Conservation (phyloP, 2,888 invertebrate genomes). For the Didymodactylos carnosus region DNA sequence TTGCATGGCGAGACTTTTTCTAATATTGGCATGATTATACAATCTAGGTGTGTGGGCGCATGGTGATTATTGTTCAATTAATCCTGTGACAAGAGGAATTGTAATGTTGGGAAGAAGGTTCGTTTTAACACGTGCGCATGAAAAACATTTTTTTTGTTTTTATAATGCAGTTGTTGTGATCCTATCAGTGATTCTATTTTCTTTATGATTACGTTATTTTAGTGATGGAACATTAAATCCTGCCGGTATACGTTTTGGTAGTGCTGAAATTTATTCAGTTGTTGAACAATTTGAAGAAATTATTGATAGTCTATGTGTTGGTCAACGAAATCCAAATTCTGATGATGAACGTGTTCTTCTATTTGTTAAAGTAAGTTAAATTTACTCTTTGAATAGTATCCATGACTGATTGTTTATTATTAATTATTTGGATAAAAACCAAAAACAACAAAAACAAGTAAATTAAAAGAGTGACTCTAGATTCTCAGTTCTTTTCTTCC, state of each 20-base stretch:
- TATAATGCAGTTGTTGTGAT: background rate
- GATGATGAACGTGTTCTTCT: constrained; percentile 40
- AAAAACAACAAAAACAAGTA: too few species aligned
- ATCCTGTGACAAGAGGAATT: constrained; percentile 38
- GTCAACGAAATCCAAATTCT: constrained; percentile 33
- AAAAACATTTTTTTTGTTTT: background rate
- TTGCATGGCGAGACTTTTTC: background rate
- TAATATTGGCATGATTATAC: background rate
- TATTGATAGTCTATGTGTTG: constrained; percentile 40
- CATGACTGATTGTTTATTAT: background rate
- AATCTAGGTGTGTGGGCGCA: constrained; percentile 40
- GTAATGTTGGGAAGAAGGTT: constrained; percentile 39
- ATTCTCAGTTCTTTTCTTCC: too few species aligned
- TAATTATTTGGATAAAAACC: constrained; percentile 17
- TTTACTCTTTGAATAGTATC: background rate
- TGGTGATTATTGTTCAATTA: constrained; percentile 40
- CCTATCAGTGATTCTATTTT: background rate
- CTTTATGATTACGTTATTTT: constrained; percentile 21
- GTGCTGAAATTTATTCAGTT: constrained; percentile 42
- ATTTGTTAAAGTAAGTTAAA: constrained; percentile 37
- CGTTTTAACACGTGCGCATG: constrained; percentile 18
- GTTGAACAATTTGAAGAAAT: constrained; percentile 39
- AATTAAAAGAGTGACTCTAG: too few species aligned
- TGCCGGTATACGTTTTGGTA: constrained; percentile 42
- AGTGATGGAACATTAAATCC: constrained; percentile 42